Percentiles rank a stretch among this genome's conserved stretches.
These are phyloP conservation scores for Pogonus chalceus DNA, from an alignment of 1,140 invertebrate species.

Conservation along the genomic window DNA sequence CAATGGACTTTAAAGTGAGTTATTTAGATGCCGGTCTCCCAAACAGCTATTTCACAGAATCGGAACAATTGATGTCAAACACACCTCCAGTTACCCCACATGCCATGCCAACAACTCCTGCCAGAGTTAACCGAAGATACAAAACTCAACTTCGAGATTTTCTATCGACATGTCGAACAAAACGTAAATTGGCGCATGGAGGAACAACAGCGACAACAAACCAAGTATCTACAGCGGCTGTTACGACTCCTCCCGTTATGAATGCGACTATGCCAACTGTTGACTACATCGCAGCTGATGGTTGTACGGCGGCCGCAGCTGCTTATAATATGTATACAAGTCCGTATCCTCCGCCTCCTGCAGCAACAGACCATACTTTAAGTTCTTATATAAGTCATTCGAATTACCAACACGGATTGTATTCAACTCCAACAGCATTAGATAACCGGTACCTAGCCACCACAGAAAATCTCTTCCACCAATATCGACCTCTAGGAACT, in stretches of 20 bases:
- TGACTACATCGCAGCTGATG: constrained; percentile 55
- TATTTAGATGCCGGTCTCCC: constrained; percentile 88
- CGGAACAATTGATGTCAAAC: constrained; percentile 60
- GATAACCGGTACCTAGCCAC: constrained; percentile 64
- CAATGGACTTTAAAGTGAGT: constrained; percentile 98
- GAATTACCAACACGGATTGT: constrained; percentile 60
- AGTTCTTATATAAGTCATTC: constrained; percentile 62
- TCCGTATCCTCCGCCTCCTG: constrained; percentile 61
- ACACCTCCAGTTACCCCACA: constrained; percentile 41
- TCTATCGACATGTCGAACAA: constrained; percentile 81
- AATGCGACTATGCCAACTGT: constrained; percentile 41
- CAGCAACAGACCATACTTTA: constrained; percentile 50
- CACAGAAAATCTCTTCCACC: constrained; percentile 76
- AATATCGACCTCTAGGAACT: constrained; percentile 65
- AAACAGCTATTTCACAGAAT: constrained; percentile 80
- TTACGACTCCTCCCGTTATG: constrained; percentile 29
- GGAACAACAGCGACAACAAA: constrained; percentile 33
- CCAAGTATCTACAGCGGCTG: constrained; percentile 24
- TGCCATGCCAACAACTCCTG: constrained; percentile 50
- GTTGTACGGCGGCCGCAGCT: constrained; percentile 57
- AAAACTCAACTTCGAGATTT: constrained; percentile 90
- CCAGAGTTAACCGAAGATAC: constrained; percentile 73
- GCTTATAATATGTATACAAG: constrained; percentile 76
- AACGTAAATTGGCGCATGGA: constrained; percentile 62
- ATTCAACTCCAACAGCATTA: constrained; percentile 53